Base-by-base conservation (phyloP, 2,888 invertebrate genomes). In the Drosophila nigricruria region DNA sequence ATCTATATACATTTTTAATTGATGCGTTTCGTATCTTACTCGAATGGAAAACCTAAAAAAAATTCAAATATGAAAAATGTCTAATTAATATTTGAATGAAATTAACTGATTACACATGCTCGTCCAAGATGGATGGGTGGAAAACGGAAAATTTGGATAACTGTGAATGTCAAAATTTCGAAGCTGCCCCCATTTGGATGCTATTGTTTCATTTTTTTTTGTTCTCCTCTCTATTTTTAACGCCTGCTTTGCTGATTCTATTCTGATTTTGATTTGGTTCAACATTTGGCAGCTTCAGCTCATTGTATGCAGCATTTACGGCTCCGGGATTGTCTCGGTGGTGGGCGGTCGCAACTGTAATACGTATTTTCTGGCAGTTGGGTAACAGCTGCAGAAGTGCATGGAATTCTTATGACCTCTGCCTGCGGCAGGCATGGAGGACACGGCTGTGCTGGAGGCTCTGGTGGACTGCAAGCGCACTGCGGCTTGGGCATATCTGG, bases 261-360 rank as follows among this genome's bases (percentile, higher is more conserved):
- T 16, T 2, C 6, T 18, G 9, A 30, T 47, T 30, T 10, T 20
- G 20, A 9, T 16, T 34, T 52, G 20, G 36, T 10, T 36, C 14
- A 12, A 64, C 25, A 42, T n/a, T 27, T 40, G 20, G 30, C 30
- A 30, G 30, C 18, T 18, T 3, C 14, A 14, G 20, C n/a, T 72
- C 38, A 74, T 40, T 78, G 74, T n/a, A 74, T 32, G 54, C 25
- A 61, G 66, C 78, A 74, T 32, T 52, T 73, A 0, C 27, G 18
- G 16, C 43, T 58, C n/a, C 14, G 40, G 14, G 20, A 1, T 23
- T 5, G 14, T 8, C n/a, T 25, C 4, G 53, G 36, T 12, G 53
- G 36, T 38, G n/a, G n/a, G 0, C 38, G 14, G 0, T 42, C 34
- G 25, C 73, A 75, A 1, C 43, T 20, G 12, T 58, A 75, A 12